Evolutionary conservation across 2,888 invertebrate species (phyloP).

Genomic region (Aromia moschata): DNA sequence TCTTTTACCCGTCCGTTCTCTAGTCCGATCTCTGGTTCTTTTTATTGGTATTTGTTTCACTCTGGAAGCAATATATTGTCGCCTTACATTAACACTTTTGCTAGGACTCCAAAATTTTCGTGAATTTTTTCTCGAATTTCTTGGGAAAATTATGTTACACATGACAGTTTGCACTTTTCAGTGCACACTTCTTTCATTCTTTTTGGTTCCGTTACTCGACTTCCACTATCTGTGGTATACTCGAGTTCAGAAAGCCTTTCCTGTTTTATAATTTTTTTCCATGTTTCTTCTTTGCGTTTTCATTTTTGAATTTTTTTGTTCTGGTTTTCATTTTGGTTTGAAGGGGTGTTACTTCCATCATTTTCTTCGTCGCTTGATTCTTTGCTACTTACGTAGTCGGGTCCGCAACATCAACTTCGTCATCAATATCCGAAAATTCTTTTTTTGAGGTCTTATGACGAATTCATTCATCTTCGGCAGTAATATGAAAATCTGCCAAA

Average conservation of each 20-base stretch:
- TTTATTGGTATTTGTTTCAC: constrained; percentile 23
- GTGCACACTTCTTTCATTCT: background rate
- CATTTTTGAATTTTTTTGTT: background rate
- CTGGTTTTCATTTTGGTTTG: background rate
- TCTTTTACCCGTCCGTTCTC: constrained; percentile 2
- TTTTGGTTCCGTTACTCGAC: constrained; percentile 17
- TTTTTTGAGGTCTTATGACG: too few species aligned
- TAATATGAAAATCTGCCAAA: too few species aligned
- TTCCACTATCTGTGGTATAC: constrained; percentile 11
- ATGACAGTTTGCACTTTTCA: constrained; percentile 9
- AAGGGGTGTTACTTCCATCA: too few species aligned
- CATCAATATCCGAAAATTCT: too few species aligned
- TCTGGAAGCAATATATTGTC: constrained; percentile 18
- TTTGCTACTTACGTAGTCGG: too few species aligned
- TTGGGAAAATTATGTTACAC: constrained; percentile 4
- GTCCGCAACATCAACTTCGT: too few species aligned
- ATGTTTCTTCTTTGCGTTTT: background rate
- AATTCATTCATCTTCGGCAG: too few species aligned
- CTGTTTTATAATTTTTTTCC: background rate
- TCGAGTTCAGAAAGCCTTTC: background rate
- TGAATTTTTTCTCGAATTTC: background rate
- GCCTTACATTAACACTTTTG: background rate
- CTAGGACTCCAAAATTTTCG: background rate
- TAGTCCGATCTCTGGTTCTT: background rate
- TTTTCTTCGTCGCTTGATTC: too few species aligned